Evolutionary conservation across 2,888 invertebrate genomes (phyloP), one percentile per base, ranked within the genome.

Genomic region (Emmelina monodactyla): DNA sequence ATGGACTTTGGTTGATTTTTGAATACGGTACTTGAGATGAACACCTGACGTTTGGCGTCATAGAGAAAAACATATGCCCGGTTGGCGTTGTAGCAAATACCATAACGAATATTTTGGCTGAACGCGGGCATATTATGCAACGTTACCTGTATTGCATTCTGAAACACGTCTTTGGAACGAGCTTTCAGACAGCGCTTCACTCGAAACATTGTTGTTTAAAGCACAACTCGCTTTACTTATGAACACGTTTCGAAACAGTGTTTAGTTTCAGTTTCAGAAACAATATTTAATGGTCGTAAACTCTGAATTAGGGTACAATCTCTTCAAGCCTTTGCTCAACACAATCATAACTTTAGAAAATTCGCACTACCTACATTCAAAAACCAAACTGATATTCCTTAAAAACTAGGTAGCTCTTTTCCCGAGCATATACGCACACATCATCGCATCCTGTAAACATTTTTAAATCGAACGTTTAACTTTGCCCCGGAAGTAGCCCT

Each of bases 41-140:
- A 78, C 79, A 79, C 78, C 79, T 78, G 78, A 76, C 78, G 72
- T 73, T 72, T 65, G 67, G 66, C 75, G 65, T 76, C 73, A 78
- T 73, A 72, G 75, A 60, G 67, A 64, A 70, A 67, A 75, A 73
- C 76, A 69, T 78, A 78, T 76, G 78, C 73, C 67, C 67, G 29
- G 13, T 29, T 63, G 59, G 71, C 73, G 71, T 73, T 76, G 75
- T 70, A 75, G 69, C 75, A 73, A 78, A 79, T 76, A 71, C 76
- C 76, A 73, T 76, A 76, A 75, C 75, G 78, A 78, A 78, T 76
- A 78, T 68, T 79, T 79, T 75, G 69, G 73, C 67, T 68, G 72
- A 72, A 71, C 67, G 67, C 70, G 67, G 66, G 69, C 65, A 65
- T 75, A 73, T 78, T 78, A 78, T 76, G 75, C 76, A 78, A 78